These are phyloP conservation scores for Drosophila macrospina DNA, from an alignment of 2,888 invertebrate genomes.

Conservation along the genomic window DNA sequence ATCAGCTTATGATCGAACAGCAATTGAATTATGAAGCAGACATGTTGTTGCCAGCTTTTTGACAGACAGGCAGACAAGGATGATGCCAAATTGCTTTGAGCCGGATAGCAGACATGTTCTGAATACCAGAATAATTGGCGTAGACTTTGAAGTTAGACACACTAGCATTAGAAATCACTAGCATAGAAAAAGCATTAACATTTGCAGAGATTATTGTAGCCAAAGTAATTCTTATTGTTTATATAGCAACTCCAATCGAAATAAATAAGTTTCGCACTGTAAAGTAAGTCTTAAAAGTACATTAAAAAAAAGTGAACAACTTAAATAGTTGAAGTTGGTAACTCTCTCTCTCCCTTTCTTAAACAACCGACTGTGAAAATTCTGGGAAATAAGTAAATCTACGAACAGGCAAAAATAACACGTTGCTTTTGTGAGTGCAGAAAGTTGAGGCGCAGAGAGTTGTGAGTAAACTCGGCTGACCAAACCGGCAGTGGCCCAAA, in stretches of 20 bases:
- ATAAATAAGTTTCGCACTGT: background rate
- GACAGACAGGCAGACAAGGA: background rate
- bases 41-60: background rate
- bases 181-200: no score
- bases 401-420: conserved; percentile 20
- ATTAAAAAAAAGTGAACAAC: conserved; percentile 2
- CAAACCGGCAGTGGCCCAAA: conserved; percentile 30
- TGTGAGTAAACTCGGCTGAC: background rate
- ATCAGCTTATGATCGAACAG: background rate
- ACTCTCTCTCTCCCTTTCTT: conserved; percentile 10
- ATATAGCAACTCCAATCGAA: background rate
- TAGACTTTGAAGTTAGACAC: no score
- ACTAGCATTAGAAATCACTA: no score
- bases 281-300: conserved; percentile 1
- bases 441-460: conserved; percentile 48
- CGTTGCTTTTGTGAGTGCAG: conserved; percentile 20
- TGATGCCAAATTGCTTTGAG: no score
- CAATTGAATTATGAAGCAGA: conserved; percentile 1
- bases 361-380: conserved; percentile 29
- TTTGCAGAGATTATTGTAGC: no score
- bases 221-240: background rate
- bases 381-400: conserved; percentile 24
- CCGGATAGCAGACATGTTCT: background rate
- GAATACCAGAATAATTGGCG: background rate
- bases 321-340: conserved; percentile 30